phyloP scores from a whole-genome alignment of 2,113 vertebrate species.

The Forbesichthys papilliferus region DNA sequence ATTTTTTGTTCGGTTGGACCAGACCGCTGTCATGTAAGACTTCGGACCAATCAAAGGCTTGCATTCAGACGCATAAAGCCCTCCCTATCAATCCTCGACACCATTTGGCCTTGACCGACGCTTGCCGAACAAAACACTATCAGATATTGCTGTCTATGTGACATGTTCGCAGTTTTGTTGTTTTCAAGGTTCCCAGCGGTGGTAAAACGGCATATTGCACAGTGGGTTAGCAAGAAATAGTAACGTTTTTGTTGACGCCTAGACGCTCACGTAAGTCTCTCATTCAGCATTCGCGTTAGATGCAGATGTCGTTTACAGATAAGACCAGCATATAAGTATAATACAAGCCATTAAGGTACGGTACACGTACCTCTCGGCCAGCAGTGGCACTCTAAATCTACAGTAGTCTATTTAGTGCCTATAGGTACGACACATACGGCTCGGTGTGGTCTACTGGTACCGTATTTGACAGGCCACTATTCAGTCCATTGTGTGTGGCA shows the following conservation, averaged over 20 bases:
- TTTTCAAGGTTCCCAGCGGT: background rate
- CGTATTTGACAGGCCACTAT: too few relatives aligned
- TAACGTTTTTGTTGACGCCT: background rate
- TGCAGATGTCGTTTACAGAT: too few relatives aligned
- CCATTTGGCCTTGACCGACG: slow-evolving; percentile 39
- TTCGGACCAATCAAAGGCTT: slow-evolving; percentile 41
- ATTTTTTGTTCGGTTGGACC: slow-evolving; percentile 30
- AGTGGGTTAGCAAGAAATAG: background rate
- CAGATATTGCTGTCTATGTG: slow-evolving; percentile 3
- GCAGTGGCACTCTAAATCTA: too few relatives aligned
- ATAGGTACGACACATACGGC: too few relatives aligned
- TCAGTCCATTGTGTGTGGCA: too few relatives aligned
- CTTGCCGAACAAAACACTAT: slow-evolving; percentile 47
- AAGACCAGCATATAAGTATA: too few relatives aligned
- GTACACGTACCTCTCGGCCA: too few relatives aligned
- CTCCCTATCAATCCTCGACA: background rate
- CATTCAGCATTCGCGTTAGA: too few relatives aligned
- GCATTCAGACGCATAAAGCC: background rate
- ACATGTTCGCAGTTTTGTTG: slow-evolving; percentile 19
- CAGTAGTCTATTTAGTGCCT: too few relatives aligned
- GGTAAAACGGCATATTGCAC: background rate
- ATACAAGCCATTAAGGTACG: too few relatives aligned
- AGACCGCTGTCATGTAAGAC: background rate
- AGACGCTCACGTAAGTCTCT: slow-evolving; percentile 36
- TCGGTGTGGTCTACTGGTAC: too few relatives aligned